Evolutionary conservation across 2,113 vertebrate genomes (phyloP).

Genomic region (Junco hyemalis): DNA sequence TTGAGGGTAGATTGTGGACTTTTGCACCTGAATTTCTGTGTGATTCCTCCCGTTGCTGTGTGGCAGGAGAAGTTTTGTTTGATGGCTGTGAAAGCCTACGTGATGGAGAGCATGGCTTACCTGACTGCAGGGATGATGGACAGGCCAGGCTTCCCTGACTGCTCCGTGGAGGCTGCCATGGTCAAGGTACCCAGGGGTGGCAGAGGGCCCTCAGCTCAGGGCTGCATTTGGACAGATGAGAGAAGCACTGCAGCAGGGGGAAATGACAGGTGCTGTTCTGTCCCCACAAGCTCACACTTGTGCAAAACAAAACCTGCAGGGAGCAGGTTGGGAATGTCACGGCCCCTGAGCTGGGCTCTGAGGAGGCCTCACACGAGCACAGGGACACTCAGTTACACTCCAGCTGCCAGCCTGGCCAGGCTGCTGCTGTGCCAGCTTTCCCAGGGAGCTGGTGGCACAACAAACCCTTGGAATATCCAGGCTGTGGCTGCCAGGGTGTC

Average conservation of each 20-base stretch:
- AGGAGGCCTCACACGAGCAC: not conserved
- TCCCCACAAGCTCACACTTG: accelerated
- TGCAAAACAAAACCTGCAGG: accelerated
- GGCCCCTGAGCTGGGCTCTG: not conserved
- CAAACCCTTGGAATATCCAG: accelerated
- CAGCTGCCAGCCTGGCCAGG: not conserved
- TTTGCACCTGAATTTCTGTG: not conserved
- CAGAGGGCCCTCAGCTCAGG: not conserved
- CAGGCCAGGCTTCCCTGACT: slow-evolving; percentile 88
- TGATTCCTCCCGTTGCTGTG: not conserved
- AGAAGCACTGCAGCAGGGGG: not conserved
- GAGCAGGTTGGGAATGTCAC: accelerated
- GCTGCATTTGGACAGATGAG: accelerated
- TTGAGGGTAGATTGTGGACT: not conserved
- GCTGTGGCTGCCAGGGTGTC: not conserved
- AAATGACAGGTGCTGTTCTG: not conserved
- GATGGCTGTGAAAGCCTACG: slow-evolving; percentile 88
- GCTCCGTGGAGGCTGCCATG: slow-evolving; percentile 93
- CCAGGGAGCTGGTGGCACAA: not conserved
- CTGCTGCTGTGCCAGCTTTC: not conserved
- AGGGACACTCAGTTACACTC: not conserved
- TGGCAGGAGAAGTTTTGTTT: slow-evolving; percentile 91
- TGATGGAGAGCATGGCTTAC: slow-evolving; percentile 99
- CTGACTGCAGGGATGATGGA: slow-evolving; percentile 97
- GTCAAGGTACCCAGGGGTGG: slow-evolving; percentile 83